Conservation (phyloP, 2,888 invertebrate species). For the Cepaea hortensis region DNA sequence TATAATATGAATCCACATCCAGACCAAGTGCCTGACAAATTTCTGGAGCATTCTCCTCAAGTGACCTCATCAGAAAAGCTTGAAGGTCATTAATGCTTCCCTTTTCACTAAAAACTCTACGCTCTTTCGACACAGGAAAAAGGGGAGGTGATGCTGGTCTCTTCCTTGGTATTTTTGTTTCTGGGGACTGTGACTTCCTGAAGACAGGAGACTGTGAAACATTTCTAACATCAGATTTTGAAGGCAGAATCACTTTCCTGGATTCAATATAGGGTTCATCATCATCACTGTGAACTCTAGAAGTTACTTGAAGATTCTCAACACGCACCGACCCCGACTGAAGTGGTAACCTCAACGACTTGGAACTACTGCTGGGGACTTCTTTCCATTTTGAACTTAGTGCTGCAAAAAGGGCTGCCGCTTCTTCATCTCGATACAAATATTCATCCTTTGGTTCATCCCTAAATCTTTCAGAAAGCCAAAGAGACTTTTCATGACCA, state of each 20-base stretch:
- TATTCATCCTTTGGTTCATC: slow-evolving; percentile 40
- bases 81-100: not conserved
- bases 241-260: slow-evolving; percentile 36
- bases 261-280: slow-evolving; percentile 26
- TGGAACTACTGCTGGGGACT: slow-evolving; percentile 12
- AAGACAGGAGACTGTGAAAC: slow-evolving; percentile 27
- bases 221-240: slow-evolving; percentile 30
- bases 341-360: not conserved
- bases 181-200: slow-evolving; percentile 28
- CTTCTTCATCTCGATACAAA: slow-evolving; percentile 35
- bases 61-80: not conserved
- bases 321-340: slow-evolving; percentile 8
- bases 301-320: slow-evolving; percentile 44
- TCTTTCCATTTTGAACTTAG: slow-evolving; percentile 10
- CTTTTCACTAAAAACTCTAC: not conserved
- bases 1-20: not conserved
- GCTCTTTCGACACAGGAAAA: slow-evolving; percentile 17
- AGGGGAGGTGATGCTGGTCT: slow-evolving; percentile 33
- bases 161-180: not conserved
- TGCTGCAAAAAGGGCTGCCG: slow-evolving; percentile 15
- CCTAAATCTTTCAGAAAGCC: slow-evolving; percentile 22
- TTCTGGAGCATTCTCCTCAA: not conserved
- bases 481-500: not conserved
- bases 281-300: slow-evolving; percentile 14
- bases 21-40: not conserved